Base-by-base conservation (phyloP, 2,113 vertebrate genomes). In the Zosterops borbonicus region DNA sequence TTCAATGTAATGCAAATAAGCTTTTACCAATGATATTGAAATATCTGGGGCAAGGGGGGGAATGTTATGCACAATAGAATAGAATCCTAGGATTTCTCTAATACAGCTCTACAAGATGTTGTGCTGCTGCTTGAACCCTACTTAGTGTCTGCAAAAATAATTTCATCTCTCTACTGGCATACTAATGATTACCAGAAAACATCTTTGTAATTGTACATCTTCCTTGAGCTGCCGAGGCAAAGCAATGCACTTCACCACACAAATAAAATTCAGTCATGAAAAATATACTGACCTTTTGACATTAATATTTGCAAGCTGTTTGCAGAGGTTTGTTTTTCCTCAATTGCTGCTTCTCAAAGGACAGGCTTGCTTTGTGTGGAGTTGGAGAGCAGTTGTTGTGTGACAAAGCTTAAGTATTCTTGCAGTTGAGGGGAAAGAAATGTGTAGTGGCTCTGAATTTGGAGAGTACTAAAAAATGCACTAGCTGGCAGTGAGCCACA, bases 351-450 rank as follows among this genome's bases (percentile, higher is more conserved):
- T 92, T 83, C 70, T 92, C 6, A 1, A 65, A 94, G 83, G 81
- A 59, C n/a, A 23, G 58, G 21, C 60, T 88, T 56, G 39, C 56
- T 86, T 56, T 90, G 56, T 6, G 0, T 70, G 37, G 60, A 70
- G 47, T 31, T 83, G 70, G 70, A 89, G 52, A 87, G 33, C 50
- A 71, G 63, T 86, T 83, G 53, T 14, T 65, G 9, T 58, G 28
- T 73, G 81, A 37, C 70, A 68, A 63, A 92, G 42, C 89, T 82
- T 39, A 87, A 87, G 70, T 65, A 80, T 83, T 89, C 74, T 55
- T 94, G 70, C 81, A 95, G 83, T 70, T 96, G 83, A 87, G 55
- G 67, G 74, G n/a, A 56, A 35, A 81, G 41, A 73, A 76, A 46
- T 12, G 16, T 0, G 0, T 44, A 33, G 58, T 83, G 74, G 33